These are phyloP conservation scores for Lerema accius DNA, from an alignment of 1,140 invertebrate species.

Conservation along the genomic window DNA sequence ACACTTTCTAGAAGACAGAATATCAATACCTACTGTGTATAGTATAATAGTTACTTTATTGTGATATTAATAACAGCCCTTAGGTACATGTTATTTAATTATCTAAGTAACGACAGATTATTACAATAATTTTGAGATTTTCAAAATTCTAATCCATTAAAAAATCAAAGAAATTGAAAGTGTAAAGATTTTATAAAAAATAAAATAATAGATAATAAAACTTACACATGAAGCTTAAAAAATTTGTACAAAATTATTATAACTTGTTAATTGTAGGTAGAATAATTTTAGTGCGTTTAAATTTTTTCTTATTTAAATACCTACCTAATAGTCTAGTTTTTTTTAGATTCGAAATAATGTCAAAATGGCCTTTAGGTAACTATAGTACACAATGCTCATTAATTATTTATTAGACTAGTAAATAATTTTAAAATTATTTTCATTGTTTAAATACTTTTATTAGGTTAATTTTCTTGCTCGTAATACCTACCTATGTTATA, in stretches of 20 bases:
- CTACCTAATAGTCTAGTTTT: no score
- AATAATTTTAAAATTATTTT: background rate
- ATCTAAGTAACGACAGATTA: no score
- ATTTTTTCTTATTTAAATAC: conserved; percentile 35
- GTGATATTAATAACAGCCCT: no score
- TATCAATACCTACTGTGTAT: no score
- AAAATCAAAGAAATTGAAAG: background rate
- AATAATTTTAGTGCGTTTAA: conserved; percentile 66
- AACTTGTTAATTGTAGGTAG: conserved; percentile 71
- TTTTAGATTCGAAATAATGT: background rate
- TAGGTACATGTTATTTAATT: no score
- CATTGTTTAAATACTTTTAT: no score
- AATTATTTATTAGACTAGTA: conserved; percentile 3
- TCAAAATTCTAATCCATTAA: no score
- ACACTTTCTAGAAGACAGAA: no score
- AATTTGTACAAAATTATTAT: conserved; percentile 75
- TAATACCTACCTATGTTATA: no score
- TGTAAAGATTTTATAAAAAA: conserved; percentile 3
- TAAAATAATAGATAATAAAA: conserved; percentile 37
- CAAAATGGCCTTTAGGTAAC: conserved; percentile 11
- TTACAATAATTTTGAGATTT: no score
- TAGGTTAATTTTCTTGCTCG: no score
- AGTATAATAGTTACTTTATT: no score
- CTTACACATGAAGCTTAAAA: conserved; percentile 70
- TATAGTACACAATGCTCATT: conserved; percentile 14